These are phyloP conservation scores for Oxygymnocypris stewartii DNA, from an alignment of 2,113 vertebrate species.

Conservation along the genomic window DNA sequence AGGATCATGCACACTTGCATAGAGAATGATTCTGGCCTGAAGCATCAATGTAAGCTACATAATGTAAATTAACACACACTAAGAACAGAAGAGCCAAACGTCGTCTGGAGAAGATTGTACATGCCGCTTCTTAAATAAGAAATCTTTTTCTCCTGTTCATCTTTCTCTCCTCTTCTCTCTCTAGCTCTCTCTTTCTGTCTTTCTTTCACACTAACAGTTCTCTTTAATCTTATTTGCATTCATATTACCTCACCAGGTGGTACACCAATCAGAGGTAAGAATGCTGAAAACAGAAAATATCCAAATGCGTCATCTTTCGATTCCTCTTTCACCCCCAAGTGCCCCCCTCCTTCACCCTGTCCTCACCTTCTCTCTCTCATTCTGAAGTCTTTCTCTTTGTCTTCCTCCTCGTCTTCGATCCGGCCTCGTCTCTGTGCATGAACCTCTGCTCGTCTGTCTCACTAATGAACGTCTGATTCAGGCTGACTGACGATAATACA, in stretches of 20 bases:
- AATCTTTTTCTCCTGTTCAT: constrained; percentile 57
- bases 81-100: constrained; percentile 6
- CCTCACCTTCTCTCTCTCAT: constrained; percentile 39
- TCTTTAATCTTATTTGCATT: constrained; percentile 99
- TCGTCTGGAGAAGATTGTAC: neutral
- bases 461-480: constrained; percentile 38
- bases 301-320: constrained; percentile 74
- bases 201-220: constrained; percentile 88
- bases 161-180: constrained; percentile 73
- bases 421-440: constrained; percentile 65
- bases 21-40: neutral
- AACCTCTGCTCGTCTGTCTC: constrained; percentile 55
- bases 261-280: constrained; percentile 99
- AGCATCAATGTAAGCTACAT: neutral
- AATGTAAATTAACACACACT: neutral
- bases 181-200: constrained; percentile 74
- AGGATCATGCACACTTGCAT: neutral
- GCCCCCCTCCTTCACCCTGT: constrained; percentile 73
- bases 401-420: constrained; percentile 54
- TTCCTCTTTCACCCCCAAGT: constrained; percentile 61
- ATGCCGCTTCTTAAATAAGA: constrained; percentile 16
- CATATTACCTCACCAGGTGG: constrained; percentile 99
- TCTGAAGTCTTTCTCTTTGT: constrained; percentile 67
- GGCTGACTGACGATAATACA: constrained; percentile 7
- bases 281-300: constrained; percentile 85